Percentiles rank a stretch among this genome's conserved stretches.
Conservation (phyloP, 2,113 vertebrate genomes). For the Mystacornis crossleyi region DNA sequence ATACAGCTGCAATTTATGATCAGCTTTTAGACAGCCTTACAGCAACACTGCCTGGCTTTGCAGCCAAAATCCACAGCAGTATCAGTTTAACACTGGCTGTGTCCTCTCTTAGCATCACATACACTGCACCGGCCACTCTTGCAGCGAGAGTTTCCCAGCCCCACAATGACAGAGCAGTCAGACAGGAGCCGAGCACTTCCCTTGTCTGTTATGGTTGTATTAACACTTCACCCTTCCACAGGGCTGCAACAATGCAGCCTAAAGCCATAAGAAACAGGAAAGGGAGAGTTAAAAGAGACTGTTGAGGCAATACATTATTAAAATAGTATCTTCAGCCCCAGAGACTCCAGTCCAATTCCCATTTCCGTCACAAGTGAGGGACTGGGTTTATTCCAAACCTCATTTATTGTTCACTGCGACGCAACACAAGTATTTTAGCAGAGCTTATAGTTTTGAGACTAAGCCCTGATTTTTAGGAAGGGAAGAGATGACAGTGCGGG, state of each 20-base stretch:
- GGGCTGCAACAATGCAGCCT: not conserved
- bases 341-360: not conserved
- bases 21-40: not conserved
- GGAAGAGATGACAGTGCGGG: not conserved
- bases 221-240: not conserved
- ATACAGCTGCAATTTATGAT: not conserved
- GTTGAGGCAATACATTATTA: slow-evolving; percentile 16
- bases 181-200: not conserved
- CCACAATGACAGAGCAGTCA: not conserved
- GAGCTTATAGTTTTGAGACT: not conserved
- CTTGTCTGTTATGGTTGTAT: not conserved
- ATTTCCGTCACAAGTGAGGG: slow-evolving; percentile 8
- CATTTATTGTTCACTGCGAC: not conserved
- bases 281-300: not conserved
- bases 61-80: slow-evolving; percentile 18
- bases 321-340: not conserved
- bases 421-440: not conserved
- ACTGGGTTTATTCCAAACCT: slow-evolving; percentile 26
- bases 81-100: not conserved
- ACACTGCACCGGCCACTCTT: not conserved
- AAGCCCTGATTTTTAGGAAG: not conserved
- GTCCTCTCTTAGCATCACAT: not conserved
- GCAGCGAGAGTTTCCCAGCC: not conserved
- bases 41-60: not conserved
- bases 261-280: not conserved